Evolutionary conservation across 2,797 vertebrate species (phyloP).

Genomic region (Schizopygopsis pylzovi): DNA sequence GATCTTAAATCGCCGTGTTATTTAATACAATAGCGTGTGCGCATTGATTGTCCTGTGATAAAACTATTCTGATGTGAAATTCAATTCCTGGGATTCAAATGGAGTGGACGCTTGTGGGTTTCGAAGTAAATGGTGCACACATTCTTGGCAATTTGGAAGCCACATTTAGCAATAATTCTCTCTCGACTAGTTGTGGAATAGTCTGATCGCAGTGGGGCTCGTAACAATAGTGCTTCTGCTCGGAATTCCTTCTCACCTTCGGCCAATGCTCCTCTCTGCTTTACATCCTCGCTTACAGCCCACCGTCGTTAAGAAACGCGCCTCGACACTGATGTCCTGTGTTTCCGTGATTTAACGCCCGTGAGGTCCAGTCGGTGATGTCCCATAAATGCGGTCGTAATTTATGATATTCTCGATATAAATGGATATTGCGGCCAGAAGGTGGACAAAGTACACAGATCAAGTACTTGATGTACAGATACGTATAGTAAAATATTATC

Average conservation of each 20-base stretch:
- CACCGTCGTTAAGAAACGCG: background rate
- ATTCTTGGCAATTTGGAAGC: background rate
- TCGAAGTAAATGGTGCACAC: background rate
- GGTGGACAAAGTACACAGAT: too few relatives aligned
- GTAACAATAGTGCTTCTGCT: slow-evolving; percentile 39
- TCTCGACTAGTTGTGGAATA: slow-evolving; percentile 10
- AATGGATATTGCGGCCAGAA: background rate
- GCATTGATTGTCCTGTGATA: background rate
- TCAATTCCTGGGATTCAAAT: background rate
- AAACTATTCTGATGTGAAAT: slow-evolving; percentile 9
- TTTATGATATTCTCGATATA: slow-evolving; percentile 5
- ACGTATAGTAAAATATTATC: too few relatives aligned
- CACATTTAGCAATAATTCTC: background rate
- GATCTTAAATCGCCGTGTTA: background rate
- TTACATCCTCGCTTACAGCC: slow-evolving; percentile 14
- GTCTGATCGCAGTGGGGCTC: slow-evolving; percentile 5
- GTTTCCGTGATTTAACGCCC: background rate
- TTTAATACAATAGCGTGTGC: background rate
- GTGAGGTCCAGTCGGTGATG: background rate
- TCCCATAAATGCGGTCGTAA: background rate
- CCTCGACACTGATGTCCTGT: background rate
- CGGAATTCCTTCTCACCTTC: slow-evolving; percentile 33
- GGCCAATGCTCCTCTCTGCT: slow-evolving; percentile 30
- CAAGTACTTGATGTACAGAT: too few relatives aligned
- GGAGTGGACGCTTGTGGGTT: background rate